Conservation (phyloP, 2,888 invertebrate species). For the Helicoverpa assulta region DNA sequence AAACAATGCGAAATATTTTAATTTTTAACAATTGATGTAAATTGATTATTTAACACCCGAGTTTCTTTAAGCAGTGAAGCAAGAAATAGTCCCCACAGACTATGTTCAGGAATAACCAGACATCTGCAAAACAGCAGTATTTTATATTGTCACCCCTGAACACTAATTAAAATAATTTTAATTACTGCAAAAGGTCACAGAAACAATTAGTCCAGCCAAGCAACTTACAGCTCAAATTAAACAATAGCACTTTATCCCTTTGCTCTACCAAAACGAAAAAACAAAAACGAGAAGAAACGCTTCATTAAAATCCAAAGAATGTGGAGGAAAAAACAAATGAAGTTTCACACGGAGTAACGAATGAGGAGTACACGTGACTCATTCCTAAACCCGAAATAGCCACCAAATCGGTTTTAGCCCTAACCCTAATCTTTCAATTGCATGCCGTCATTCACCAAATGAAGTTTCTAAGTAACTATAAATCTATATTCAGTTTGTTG, state of each 20-base stretch:
- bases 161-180: constrained; percentile 24
- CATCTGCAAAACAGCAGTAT: neutral
- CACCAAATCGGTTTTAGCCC: constrained; percentile 43
- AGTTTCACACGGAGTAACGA: constrained; percentile 54
- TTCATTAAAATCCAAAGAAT: constrained; percentile 50
- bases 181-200: constrained; percentile 4
- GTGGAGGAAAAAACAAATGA: constrained; percentile 38
- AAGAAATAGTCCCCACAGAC: no score
- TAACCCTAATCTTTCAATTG: constrained; percentile 64
- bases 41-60: no score
- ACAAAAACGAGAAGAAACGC: constrained; percentile 13
- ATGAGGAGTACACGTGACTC: constrained; percentile 57
- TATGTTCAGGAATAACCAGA: no score
- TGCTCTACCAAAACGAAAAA: constrained; percentile 8
- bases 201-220: constrained; percentile 25
- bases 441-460: constrained; percentile 50
- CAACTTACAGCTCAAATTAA: constrained; percentile 18
- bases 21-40: no score
- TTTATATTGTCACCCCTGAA: neutral
- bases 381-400: constrained; percentile 57
- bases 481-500: constrained; percentile 32
- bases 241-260: constrained; percentile 19
- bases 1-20: neutral
- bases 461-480: constrained; percentile 54
- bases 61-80: no score